These are phyloP conservation scores for Shargacucullia verbasci DNA, from an alignment of 2,888 invertebrate genomes.

Conservation along the genomic window DNA sequence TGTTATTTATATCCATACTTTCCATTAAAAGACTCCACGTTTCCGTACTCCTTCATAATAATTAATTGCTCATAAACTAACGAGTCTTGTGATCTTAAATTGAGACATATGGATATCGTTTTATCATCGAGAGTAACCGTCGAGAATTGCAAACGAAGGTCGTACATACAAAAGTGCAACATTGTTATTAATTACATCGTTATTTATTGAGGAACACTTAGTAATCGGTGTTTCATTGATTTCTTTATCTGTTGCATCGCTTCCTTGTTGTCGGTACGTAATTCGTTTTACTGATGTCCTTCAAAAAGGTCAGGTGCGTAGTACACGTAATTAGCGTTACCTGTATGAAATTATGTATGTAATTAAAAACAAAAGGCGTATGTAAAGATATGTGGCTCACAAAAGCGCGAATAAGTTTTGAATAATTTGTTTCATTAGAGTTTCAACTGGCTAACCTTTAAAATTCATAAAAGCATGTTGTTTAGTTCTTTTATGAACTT, in stretches of 20 bases:
- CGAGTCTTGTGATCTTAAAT: slow-evolving; percentile 32
- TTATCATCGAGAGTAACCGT: slow-evolving; percentile 27
- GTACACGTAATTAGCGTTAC: neutral
- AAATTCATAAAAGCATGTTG: too few species aligned
- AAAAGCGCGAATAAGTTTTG: too few species aligned
- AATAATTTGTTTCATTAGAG: too few species aligned
- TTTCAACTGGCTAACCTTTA: too few species aligned
- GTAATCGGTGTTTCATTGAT: slow-evolving; percentile 9
- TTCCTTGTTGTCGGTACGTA: slow-evolving; percentile 37
- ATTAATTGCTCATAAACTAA: slow-evolving; percentile 38
- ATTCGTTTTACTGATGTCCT: too few species aligned
- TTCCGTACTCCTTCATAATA: slow-evolving; percentile 17
- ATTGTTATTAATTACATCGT: slow-evolving; percentile 23
- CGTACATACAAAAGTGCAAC: slow-evolving; percentile 17
- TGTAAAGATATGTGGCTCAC: too few species aligned
- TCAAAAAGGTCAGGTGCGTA: too few species aligned
- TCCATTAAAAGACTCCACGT: slow-evolving; percentile 15
- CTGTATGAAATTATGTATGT: too few species aligned
- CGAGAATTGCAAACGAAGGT: slow-evolving; percentile 39
- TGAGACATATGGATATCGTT: slow-evolving; percentile 40
- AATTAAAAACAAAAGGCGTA: too few species aligned
- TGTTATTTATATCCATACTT: too few species aligned
- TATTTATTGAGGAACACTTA: slow-evolving; percentile 30
- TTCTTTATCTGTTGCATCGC: slow-evolving; percentile 4
- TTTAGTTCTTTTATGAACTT: too few species aligned